These are phyloP conservation scores for Smutsia temminckii DNA, from an alignment of 2,797 vertebrate genomes.

Conservation along the genomic window DNA sequence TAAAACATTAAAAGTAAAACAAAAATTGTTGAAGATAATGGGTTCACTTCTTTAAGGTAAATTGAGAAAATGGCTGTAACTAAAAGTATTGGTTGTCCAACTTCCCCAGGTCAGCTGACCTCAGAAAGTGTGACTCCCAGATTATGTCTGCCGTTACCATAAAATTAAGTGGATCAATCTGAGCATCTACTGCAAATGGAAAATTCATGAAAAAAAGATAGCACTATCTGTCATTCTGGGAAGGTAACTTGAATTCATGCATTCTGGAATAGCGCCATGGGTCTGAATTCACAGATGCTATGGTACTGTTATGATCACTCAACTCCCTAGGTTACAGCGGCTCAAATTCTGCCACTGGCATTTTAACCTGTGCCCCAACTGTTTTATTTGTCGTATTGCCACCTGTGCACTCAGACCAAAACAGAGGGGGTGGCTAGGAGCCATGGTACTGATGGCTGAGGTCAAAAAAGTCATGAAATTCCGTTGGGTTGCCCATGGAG, in stretches of 20 bases:
- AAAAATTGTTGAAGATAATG: not conserved
- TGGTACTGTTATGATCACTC: constrained; percentile 24
- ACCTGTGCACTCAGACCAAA: constrained; percentile 60
- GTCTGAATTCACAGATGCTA: constrained; percentile 62
- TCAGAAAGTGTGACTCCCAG: not conserved
- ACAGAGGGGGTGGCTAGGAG: constrained; percentile 14
- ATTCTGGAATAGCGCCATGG: constrained; percentile 15
- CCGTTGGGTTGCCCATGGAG: not conserved
- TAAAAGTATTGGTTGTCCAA: not conserved
- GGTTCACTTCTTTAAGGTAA: not conserved
- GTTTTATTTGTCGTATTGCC: constrained; percentile 59
- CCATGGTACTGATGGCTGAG: constrained; percentile 38
- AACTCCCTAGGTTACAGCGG: constrained; percentile 58
- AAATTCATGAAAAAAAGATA: not conserved
- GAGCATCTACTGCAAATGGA: not conserved
- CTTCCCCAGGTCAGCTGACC: not conserved
- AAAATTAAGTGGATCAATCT: not conserved
- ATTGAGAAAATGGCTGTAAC: constrained; percentile 18
- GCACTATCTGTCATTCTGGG: not conserved
- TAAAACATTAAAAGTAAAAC: not conserved
- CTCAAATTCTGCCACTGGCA: constrained; percentile 46
- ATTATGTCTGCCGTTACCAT: not conserved
- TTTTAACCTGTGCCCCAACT: constrained; percentile 59
- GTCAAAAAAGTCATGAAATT: constrained; percentile 35
- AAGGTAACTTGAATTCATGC: not conserved